Evolutionary conservation across 1,140 invertebrate species (phyloP).

Genomic region (Drosophila sturtevanti): DNA sequence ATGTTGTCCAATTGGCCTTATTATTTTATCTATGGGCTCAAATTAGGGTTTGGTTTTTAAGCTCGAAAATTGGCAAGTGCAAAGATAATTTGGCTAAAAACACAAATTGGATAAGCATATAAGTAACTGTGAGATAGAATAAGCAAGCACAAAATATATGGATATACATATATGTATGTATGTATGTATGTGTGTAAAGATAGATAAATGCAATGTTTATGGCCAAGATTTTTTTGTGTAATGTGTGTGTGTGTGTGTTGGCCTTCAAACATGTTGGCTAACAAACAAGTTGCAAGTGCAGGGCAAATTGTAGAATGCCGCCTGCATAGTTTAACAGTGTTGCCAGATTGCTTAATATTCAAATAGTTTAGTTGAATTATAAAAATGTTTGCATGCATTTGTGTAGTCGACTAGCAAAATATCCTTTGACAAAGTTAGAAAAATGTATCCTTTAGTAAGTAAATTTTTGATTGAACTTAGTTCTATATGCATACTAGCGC

Average conservation of each 20-base stretch:
- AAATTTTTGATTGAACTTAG: no score
- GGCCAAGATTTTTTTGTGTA: conserved; percentile 9
- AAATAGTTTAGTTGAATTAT: not conserved
- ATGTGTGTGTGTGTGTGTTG: not conserved
- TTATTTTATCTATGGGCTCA: conserved; percentile 38
- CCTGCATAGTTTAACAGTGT: not conserved
- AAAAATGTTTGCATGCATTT: not conserved
- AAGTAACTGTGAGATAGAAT: conserved; percentile 22
- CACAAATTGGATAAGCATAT: conserved; percentile 34
- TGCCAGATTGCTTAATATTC: conserved; percentile 25
- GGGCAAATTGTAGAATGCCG: not conserved
- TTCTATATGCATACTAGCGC: no score
- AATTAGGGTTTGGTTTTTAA: conserved; percentile 22
- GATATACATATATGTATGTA: no score
- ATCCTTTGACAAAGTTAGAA: no score
- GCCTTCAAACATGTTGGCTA: conserved; percentile 40
- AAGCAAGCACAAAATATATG: no score
- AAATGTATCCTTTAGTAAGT: no score
- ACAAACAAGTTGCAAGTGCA: conserved; percentile 51
- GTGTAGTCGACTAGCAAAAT: not conserved
- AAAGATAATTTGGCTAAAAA: conserved; percentile 44
- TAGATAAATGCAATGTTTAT: conserved; percentile 26
- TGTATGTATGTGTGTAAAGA: no score
- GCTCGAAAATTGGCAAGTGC: conserved; percentile 51
- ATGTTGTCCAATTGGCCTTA: conserved; percentile 21